Conservation (phyloP, 2,797 vertebrate species). For the Hylomyscus alleni region DNA sequence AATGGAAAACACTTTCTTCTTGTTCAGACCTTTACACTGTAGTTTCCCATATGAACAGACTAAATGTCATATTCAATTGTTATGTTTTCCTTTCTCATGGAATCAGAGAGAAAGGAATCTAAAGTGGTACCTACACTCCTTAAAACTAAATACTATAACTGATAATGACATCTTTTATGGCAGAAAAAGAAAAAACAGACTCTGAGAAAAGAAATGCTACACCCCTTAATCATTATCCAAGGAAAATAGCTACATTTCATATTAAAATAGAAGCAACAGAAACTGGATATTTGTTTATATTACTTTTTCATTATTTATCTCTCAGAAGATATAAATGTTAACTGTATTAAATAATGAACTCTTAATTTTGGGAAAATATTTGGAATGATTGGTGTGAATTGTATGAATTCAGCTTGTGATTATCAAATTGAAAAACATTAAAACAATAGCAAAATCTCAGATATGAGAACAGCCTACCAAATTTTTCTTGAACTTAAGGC, state of each 20-base stretch:
- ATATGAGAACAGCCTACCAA: background rate
- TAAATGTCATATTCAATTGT: background rate
- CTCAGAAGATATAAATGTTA: background rate
- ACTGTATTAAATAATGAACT: background rate
- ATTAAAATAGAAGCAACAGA: background rate
- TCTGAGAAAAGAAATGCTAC: background rate
- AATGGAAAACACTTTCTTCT: background rate
- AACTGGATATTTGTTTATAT: background rate
- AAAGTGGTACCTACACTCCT: background rate
- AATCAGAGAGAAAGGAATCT: background rate
- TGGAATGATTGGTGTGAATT: background rate
- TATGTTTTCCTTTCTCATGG: background rate
- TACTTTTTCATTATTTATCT: background rate
- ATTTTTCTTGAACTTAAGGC: background rate
- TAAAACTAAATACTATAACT: background rate
- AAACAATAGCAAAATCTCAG: background rate
- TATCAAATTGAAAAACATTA: background rate
- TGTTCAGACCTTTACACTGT: background rate
- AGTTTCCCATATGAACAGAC: background rate
- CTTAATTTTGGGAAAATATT: background rate
- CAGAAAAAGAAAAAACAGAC: background rate
- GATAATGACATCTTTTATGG: background rate
- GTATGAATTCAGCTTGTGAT: background rate
- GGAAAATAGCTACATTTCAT: background rate
- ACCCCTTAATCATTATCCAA: background rate